Evolutionary conservation across 2,888 invertebrate species (phyloP), one percentile per base, ranked within the genome.

Genomic region (Bugulina stolonifera): DNA sequence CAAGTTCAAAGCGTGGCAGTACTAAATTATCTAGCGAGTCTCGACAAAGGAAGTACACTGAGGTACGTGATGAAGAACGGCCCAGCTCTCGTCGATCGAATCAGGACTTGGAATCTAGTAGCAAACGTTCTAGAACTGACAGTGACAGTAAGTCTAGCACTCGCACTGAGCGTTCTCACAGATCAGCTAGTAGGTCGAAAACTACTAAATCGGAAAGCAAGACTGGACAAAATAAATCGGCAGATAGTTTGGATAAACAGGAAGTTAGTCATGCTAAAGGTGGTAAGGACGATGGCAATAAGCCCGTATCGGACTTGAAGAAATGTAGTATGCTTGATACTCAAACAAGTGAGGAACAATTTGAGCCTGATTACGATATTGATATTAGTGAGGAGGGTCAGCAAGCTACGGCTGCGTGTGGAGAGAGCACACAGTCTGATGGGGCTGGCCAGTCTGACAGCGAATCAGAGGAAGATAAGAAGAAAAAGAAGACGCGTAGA

Each of bases 311-410:
- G 5, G 18, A 43, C 5, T 10, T 18, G 10, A 18, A 5, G 10
- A 10, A 5, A 43, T 18, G 18, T 43, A 43, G 18, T 43, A 18
- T 18, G 5, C n/a, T 64, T 3, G 32, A 27, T 32, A 25, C 5
- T 64, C 64, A 64, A 32, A 29, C n/a, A 10, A 64, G 64, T 34
- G 64, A 64, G n/a, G 64, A 64, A 32, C 18, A 3, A 18, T 64
- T 64, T 64, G 64, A 64, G 64, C 64, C 64, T 2, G 64, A 64
- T 32, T 64, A 64, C 32, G 64, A 64, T 64, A 29, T 64, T 3
- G 64, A 64, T 14, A 27, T 64, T 32, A 32, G 64, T 32, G 64
- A 64, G 27, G 27, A 27, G 25, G 10, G 32, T 29, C 14, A 10
- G 10, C 10, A 14, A 5, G 64, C 34, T 32, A 32, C 27, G 5